Evolutionary conservation across 2,888 invertebrate species (phyloP), one percentile per base, ranked within the genome.

Genomic region (Amphipyra berbera): DNA sequence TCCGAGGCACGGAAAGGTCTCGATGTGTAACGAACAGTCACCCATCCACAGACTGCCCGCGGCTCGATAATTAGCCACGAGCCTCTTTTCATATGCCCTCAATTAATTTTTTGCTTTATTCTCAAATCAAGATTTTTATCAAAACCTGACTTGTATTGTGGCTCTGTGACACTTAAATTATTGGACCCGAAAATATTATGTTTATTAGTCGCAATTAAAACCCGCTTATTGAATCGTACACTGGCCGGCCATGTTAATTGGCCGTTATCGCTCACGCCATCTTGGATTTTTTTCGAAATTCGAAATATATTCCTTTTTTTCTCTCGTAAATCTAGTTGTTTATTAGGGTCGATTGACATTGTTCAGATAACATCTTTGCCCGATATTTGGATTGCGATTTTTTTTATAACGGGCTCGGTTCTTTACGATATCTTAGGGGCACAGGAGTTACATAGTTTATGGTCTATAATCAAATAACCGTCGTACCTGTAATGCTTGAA

Each of bases 301-400:
- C 56, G n/a, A 52, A 61, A 12, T 27, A 41, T 33, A 8, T 44
- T 47, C 14, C 6, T 40, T 66, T 76, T 70, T 80, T 79, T 71
- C 47, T 72, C 66, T 70, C 76, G 79, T 88, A 87, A 86, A 86
- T 87, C 86, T 84, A 82, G 81, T 82, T 81, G 79, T 89, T 89
- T 90, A 89, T 81, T 69, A 82, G 81, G 82, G 77, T 79, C 78
- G 69, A 52, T 55, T 53, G 66, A 61, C 56, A 76, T 64, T 77
- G 76, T 59, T 40, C 58, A 57, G 86, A 85, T 87, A 82, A 73
- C 41, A 86, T 86, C 83, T 76, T 71, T 61, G 64, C 64, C 70
- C 77, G 79, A 76, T 72, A 78, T 79, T 79, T 64, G 55, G 73
- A 68, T 72, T 74, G 73, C 62, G 49, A 50, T 70, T 68, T 68